phyloP scores from a whole-genome alignment of 2,113 vertebrate species.

The Cyphomyrus plagiostoma region DNA sequence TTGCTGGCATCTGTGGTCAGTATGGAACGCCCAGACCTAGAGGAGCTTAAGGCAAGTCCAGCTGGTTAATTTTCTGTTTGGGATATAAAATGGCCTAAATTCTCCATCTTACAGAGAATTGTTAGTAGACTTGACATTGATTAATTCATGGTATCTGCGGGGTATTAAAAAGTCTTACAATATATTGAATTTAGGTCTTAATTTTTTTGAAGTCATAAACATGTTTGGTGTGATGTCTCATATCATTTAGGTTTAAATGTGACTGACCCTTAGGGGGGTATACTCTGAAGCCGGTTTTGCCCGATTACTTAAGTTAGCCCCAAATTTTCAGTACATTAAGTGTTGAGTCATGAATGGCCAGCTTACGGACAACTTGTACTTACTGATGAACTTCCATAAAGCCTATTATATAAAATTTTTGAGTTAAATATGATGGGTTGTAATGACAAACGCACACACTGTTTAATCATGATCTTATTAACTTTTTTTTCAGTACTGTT shows the following conservation, averaged over 20 bases:
- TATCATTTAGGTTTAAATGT: background rate
- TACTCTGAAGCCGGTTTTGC: background rate
- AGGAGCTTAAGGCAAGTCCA: constrained; percentile 79
- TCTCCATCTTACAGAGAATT: background rate
- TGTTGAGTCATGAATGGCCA: background rate
- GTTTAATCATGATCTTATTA: background rate
- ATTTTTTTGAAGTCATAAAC: background rate
- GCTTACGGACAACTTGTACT: background rate
- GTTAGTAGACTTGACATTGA: background rate
- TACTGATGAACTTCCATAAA: background rate
- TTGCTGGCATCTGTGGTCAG: constrained; percentile 81
- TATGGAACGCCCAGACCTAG: constrained; percentile 86
- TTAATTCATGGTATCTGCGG: background rate
- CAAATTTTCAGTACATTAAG: background rate
- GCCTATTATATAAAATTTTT: background rate
- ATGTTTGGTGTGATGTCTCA: background rate
- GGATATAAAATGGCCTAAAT: background rate
- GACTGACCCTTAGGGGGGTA: background rate
- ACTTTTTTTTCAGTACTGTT: background rate
- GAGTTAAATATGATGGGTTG: background rate
- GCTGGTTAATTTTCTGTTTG: background rate
- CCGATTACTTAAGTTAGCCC: background rate
- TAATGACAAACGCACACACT: background rate
- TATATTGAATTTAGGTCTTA: background rate
- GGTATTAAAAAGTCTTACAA: background rate